Conservation (phyloP, 2,888 invertebrate species). For the Polydrusus tereticollis region DNA sequence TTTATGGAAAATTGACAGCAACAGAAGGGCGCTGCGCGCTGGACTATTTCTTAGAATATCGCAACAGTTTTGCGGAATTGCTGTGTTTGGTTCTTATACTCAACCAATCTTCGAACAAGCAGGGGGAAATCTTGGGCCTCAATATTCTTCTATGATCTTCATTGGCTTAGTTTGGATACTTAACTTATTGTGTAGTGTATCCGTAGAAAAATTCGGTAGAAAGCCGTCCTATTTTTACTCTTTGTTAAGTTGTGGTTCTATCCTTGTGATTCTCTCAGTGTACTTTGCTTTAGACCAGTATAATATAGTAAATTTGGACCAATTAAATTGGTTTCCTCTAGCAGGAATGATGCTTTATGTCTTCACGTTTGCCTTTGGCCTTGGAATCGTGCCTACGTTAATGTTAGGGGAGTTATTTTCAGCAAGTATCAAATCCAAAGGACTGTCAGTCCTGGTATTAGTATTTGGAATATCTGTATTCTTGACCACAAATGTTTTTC, state of each 20-base stretch:
- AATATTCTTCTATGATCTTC: slow-evolving; percentile 57
- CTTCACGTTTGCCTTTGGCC: slow-evolving; percentile 49
- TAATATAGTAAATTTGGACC: slow-evolving; percentile 47
- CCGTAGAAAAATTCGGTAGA: slow-evolving; percentile 58
- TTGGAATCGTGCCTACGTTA: slow-evolving; percentile 57
- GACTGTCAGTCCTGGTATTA: slow-evolving; percentile 45
- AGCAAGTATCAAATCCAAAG: slow-evolving; percentile 58
- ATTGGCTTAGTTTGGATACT: slow-evolving; percentile 49
- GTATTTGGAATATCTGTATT: slow-evolving; percentile 2
- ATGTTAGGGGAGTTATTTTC: slow-evolving; percentile 59
- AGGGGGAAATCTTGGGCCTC: slow-evolving; percentile 58
- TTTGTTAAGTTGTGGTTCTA: slow-evolving; percentile 51
- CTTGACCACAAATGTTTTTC: slow-evolving; percentile 57
- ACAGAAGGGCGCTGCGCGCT: slow-evolving; percentile 57
- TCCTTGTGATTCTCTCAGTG: slow-evolving; percentile 52
- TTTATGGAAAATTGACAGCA: slow-evolving; percentile 56
- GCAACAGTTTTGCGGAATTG: slow-evolving; percentile 60
- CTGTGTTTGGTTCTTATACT: slow-evolving; percentile 56
- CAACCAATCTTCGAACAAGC: slow-evolving; percentile 61
- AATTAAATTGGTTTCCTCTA: slow-evolving; percentile 57
- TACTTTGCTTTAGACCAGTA: slow-evolving; percentile 56
- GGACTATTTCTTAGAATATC: slow-evolving; percentile 56
- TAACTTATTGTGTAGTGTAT: slow-evolving; percentile 49
- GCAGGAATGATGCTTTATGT: slow-evolving; percentile 53
- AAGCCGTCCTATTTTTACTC: slow-evolving; percentile 56